Base-by-base conservation (phyloP, 2,113 vertebrate genomes). In the Leucoraja erinaceus region DNA sequence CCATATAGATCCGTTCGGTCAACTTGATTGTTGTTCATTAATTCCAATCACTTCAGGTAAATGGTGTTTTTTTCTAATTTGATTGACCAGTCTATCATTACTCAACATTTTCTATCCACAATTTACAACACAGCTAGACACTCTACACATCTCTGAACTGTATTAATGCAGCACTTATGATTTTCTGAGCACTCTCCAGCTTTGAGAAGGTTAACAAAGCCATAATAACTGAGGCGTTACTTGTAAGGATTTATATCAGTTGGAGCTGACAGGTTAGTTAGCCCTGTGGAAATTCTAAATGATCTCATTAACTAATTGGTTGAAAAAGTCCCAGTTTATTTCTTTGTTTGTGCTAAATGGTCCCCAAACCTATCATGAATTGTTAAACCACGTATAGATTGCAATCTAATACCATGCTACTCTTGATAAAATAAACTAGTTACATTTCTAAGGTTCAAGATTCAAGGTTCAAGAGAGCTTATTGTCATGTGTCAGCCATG, bases 271-370 rank as follows among this genome's bases (percentile, higher is more conserved):
- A 31, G 28, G 2, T 63, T 61, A 7, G 11, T 31, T 86, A 59
- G 12, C 56, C 28, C 83, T 86, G 25, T 63, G 59, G 83, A 86
- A 61, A 86, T 86, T 63, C 56, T 31, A 31, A 86, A 31, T 86
- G 59, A 86, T 31, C 59, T 14, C 28, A 86, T 86, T 31, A 86
- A 63, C 83, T 86, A 86, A 86, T 86, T 86, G 59, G 28, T 31
- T 12, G 61, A 86, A 18, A 3, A 33, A 77, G 75, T 77, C 75
- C 10, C 59, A 86, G 59, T 86, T 86, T n/a, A 31, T 86, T 61
- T n/a, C 56, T 86, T 86, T 83, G 54, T 12, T 66, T 86, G 59
- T 14, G 10, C 25, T 63, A 31, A 86, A 86, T 63, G 83, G 28
- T 16, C 59, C 16, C 59, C 81, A 86, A 86, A 63, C 56, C 11